These are phyloP conservation scores for Anoplolepis gracilipes DNA, from an alignment of 1,140 invertebrate species.

Conservation along the genomic window DNA sequence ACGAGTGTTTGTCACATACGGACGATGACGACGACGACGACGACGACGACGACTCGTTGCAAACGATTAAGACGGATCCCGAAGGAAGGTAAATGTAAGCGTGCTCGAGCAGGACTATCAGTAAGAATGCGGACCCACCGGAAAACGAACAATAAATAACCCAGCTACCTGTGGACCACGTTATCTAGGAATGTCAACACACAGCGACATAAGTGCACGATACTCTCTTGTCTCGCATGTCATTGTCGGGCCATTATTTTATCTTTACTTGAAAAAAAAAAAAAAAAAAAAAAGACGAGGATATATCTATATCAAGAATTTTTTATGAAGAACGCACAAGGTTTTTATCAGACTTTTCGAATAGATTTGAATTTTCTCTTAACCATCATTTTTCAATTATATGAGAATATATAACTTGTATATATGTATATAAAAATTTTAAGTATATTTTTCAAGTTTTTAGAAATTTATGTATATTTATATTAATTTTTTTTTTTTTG, in stretches of 20 bases:
- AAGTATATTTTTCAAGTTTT: background rate
- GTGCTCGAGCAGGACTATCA: slow-evolving; percentile 59
- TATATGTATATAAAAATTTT: background rate
- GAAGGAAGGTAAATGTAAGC: slow-evolving; percentile 58
- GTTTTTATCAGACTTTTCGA: background rate
- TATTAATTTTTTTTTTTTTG: background rate
- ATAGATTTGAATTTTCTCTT: background rate
- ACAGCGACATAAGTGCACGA: slow-evolving; percentile 7
- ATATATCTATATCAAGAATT: background rate
- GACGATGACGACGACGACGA: background rate
- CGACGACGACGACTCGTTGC: slow-evolving; percentile 40
- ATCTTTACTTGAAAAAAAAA: too few relatives aligned
- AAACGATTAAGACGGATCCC: slow-evolving; percentile 57
- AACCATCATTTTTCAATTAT: background rate
- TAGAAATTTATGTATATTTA: background rate
- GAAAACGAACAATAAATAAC: slow-evolving; percentile 71
- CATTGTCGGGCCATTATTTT: background rate
- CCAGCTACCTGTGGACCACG: slow-evolving; percentile 63
- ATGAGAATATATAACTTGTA: background rate
- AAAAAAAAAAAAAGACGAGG: too few relatives aligned
- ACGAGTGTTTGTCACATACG: slow-evolving; percentile 24
- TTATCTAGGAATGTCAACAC: slow-evolving; percentile 73
- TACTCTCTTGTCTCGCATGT: slow-evolving; percentile 34
- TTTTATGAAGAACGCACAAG: background rate
- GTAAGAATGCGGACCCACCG: slow-evolving; percentile 73